Percentiles rank a stretch among this genome's conserved stretches.
Conservation (phyloP, 2,797 vertebrate species). For the Hippoglossus hippoglossus region DNA sequence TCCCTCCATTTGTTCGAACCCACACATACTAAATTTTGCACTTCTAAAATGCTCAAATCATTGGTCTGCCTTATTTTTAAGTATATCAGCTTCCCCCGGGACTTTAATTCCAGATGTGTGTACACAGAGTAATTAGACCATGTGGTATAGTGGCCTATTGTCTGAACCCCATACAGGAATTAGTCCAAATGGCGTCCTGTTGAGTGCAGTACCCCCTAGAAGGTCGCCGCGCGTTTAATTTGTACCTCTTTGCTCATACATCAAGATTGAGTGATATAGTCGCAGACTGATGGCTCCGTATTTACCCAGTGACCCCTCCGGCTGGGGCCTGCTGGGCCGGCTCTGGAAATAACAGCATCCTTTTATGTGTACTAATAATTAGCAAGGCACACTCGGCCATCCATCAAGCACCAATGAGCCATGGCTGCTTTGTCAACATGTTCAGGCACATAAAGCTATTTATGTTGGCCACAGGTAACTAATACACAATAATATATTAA, state of each 20-base stretch:
- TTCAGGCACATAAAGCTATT: slow-evolving; percentile 79
- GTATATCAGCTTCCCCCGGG: slow-evolving; percentile 78
- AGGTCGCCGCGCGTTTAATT: slow-evolving; percentile 83
- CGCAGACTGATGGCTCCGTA: slow-evolving; percentile 81
- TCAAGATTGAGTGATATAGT: slow-evolving; percentile 88
- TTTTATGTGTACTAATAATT: slow-evolving; percentile 88
- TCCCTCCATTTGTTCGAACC: slow-evolving; percentile 60
- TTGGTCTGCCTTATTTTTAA: slow-evolving; percentile 55
- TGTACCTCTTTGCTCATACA: slow-evolving; percentile 87
- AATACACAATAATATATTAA: slow-evolving; percentile 75
- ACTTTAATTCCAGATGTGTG: slow-evolving; percentile 86
- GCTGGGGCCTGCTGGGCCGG: slow-evolving; percentile 73
- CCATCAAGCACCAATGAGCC: slow-evolving; percentile 83
- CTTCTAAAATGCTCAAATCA: slow-evolving; percentile 58
- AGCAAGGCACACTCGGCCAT: slow-evolving; percentile 82
- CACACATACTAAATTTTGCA: slow-evolving; percentile 69
- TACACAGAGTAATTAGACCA: slow-evolving; percentile 84
- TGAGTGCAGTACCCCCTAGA: slow-evolving; percentile 80
- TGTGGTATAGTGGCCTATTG: slow-evolving; percentile 86
- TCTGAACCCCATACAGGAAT: slow-evolving; percentile 82
- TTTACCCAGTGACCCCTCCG: slow-evolving; percentile 83
- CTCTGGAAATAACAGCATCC: slow-evolving; percentile 84
- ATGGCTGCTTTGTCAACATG: slow-evolving; percentile 82
- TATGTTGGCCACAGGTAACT: slow-evolving; percentile 78
- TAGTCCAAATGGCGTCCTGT: slow-evolving; percentile 83